These are phyloP conservation scores for Terebella lapidaria DNA, from an alignment of 2,888 invertebrate species.

Conservation along the genomic window DNA sequence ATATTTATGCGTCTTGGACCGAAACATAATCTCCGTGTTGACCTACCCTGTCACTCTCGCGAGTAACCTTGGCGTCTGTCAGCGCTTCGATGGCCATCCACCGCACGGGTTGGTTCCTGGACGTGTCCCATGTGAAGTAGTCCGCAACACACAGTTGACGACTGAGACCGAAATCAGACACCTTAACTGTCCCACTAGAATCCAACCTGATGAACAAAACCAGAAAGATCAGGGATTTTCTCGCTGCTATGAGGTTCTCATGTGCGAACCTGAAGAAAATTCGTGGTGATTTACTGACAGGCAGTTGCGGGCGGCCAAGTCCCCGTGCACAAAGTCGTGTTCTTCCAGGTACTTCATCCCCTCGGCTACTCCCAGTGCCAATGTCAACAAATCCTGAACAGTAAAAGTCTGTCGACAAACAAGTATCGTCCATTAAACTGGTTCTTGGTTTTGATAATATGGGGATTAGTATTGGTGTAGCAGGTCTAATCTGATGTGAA, in stretches of 20 bases:
- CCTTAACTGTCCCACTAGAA: background rate
- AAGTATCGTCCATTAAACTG: too few species aligned
- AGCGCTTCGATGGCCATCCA: background rate
- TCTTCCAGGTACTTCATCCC: slow-evolving; percentile 11
- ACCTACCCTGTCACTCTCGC: background rate
- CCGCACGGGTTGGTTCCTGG: background rate
- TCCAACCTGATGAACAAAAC: background rate
- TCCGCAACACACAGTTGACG: background rate
- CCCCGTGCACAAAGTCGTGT: slow-evolving; percentile 8
- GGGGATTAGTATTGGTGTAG: too few species aligned
- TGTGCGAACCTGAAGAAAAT: too few species aligned
- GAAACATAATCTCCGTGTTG: background rate
- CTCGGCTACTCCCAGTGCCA: slow-evolving; percentile 2
- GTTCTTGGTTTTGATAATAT: too few species aligned
- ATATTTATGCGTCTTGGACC: too few species aligned
- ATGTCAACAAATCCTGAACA: background rate
- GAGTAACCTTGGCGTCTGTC: background rate
- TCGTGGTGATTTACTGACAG: too few species aligned
- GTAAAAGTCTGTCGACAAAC: background rate
- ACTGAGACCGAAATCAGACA: background rate
- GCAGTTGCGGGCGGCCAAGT: slow-evolving; percentile 10
- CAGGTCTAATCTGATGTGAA: too few species aligned
- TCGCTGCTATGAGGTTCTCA: too few species aligned
- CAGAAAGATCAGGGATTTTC: background rate
- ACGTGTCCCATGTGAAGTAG: background rate